These are phyloP conservation scores for Daboia siamensis DNA, from an alignment of 2,113 vertebrate genomes.

Conservation along the genomic window DNA sequence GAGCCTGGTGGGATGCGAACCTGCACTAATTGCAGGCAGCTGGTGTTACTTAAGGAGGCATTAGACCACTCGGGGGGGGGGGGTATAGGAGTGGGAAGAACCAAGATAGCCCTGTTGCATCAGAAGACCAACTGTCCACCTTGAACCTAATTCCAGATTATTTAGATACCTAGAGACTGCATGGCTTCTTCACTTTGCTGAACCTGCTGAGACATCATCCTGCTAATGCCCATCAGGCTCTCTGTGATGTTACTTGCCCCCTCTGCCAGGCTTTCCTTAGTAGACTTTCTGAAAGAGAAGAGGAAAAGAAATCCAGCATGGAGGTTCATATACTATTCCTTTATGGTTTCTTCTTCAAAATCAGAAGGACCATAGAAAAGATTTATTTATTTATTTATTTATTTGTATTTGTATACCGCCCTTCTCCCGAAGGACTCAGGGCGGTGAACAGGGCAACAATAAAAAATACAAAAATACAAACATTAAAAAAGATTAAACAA, in stretches of 20 bases:
- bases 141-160: neutral
- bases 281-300: slow-evolving; percentile 73
- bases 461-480: too few species aligned
- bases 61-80: too few species aligned
- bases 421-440: too few species aligned
- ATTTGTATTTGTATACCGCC: too few species aligned
- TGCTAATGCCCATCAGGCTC: slow-evolving; percentile 92
- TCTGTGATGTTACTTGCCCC: slow-evolving; percentile 88
- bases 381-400: too few species aligned
- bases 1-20: too few species aligned
- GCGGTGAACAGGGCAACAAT: too few species aligned
- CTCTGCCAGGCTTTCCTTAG: slow-evolving; percentile 88
- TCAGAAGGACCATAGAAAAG: neutral
- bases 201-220: slow-evolving; percentile 97
- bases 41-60: too few species aligned
- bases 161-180: slow-evolving; percentile 79
- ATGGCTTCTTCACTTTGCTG: slow-evolving; percentile 90
- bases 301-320: slow-evolving; percentile 9
- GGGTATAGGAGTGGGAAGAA: too few species aligned
- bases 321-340: neutral
- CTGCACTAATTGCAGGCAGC: too few species aligned
- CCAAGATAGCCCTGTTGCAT: neutral
- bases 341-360: neutral
- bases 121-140: neutral
- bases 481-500: too few species aligned